Conservation (phyloP, 2,888 invertebrate species). For the Thera obeliscata region DNA sequence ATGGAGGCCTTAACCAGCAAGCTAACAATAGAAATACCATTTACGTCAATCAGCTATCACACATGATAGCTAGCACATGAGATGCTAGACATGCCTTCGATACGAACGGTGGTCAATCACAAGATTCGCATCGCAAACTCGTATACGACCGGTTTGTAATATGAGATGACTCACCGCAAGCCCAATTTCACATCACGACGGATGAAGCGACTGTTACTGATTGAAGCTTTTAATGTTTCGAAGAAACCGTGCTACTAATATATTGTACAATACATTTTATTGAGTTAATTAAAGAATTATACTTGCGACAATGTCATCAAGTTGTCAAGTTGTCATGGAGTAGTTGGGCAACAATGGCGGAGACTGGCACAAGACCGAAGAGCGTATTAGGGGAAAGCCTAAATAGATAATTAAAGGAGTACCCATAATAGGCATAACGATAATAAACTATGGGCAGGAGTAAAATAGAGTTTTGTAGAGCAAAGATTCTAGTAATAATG, state of each 20-base stretch:
- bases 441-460: background rate
- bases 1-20: background rate
- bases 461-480: background rate
- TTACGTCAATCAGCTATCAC: constrained; percentile 10
- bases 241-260: background rate
- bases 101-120: constrained; percentile 26
- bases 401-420: background rate
- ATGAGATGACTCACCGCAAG: constrained; percentile 51
- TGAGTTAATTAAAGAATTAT: background rate
- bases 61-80: background rate
- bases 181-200: constrained; percentile 53
- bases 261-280: background rate
- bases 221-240: constrained; percentile 3
- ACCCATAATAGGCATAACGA: background rate
- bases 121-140: constrained; percentile 32
- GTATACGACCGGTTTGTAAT: constrained; percentile 35
- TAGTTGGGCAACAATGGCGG: too few relatives aligned
- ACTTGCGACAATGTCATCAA: too few relatives aligned
- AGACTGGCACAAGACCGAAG: too few relatives aligned
- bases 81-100: background rate
- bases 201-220: constrained; percentile 14
- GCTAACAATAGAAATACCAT: constrained; percentile 4
- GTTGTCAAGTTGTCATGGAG: too few relatives aligned
- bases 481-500: background rate
- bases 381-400: too few relatives aligned